Percentiles rank a stretch among this genome's conserved stretches.
Conservation (phyloP, 1,140 invertebrate genomes). For the Philopotamus ludificatus region DNA sequence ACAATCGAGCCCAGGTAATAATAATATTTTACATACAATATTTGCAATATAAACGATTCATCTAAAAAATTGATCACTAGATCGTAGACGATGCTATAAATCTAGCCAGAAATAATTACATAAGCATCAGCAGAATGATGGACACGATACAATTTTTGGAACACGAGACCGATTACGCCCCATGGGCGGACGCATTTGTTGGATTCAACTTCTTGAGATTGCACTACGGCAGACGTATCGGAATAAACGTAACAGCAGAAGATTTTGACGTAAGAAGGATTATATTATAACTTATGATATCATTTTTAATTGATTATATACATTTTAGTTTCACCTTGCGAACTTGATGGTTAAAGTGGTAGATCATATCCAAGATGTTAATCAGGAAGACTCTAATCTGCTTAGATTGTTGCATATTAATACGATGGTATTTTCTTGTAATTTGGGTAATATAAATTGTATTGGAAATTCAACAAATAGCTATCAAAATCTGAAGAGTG, state of each 20-base stretch:
- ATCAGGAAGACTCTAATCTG: constrained; percentile 48
- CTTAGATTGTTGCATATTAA: constrained; percentile 53
- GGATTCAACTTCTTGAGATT: constrained; percentile 53
- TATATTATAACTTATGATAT: no score
- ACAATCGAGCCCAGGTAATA: constrained; percentile 63
- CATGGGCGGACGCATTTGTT: constrained; percentile 65
- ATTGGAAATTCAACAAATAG: constrained; percentile 51
- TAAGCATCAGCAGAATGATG: constrained; percentile 57
- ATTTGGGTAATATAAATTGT: constrained; percentile 57
- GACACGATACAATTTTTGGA: constrained; percentile 62
- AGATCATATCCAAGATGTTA: constrained; percentile 16
- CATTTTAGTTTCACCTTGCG: neutral
- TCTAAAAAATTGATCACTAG: constrained; percentile 37
- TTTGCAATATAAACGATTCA: constrained; percentile 46
- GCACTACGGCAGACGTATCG: constrained; percentile 43
- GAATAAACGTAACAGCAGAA: no score
- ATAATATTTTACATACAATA: constrained; percentile 50
- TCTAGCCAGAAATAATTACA: constrained; percentile 53
- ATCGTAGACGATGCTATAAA: constrained; percentile 61
- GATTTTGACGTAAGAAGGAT: no score
- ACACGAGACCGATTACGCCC: constrained; percentile 63
- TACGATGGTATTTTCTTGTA: constrained; percentile 57
- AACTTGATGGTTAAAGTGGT: neutral
- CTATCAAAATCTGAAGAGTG: constrained; percentile 52
- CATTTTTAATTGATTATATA: no score